Evolutionary conservation across 2,888 invertebrate genomes (phyloP).

Genomic region (Crossocerus cetratus): DNA sequence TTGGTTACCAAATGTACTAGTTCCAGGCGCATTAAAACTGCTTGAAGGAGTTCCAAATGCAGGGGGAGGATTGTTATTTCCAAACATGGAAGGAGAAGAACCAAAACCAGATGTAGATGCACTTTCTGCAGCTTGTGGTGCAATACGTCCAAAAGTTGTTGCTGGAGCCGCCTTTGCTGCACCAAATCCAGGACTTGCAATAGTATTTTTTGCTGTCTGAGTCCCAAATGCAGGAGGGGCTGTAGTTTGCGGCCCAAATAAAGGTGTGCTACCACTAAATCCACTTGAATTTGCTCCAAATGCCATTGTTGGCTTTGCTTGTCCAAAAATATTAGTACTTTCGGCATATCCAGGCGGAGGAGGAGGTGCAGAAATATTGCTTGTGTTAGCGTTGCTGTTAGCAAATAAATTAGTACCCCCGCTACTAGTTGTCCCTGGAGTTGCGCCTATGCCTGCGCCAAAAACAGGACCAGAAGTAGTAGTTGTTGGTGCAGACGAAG

Average conservation of each 20-base stretch:
- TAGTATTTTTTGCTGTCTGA: slow-evolving; percentile 17
- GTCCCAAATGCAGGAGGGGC: slow-evolving; percentile 19
- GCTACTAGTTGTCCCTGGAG: not conserved
- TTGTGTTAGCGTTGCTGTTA: slow-evolving; percentile 4
- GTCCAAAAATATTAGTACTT: slow-evolving; percentile 37
- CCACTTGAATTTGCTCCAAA: slow-evolving; percentile 4
- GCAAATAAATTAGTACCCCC: not conserved
- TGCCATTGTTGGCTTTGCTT: slow-evolving; percentile 20
- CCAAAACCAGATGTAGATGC: slow-evolving; percentile 21
- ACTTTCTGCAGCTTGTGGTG: not conserved
- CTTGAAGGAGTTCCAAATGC: slow-evolving; percentile 34
- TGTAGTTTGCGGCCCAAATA: slow-evolving; percentile 37
- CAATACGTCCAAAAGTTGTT: slow-evolving; percentile 21
- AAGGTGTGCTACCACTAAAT: slow-evolving; percentile 27
- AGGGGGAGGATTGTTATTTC: slow-evolving; percentile 8
- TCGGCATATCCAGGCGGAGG: not conserved
- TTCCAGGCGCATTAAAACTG: slow-evolving; percentile 18
- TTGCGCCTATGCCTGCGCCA: slow-evolving; percentile 6
- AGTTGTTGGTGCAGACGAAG: not conserved
- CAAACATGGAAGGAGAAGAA: slow-evolving; percentile 19
- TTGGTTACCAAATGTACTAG: slow-evolving; percentile 31
- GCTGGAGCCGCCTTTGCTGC: slow-evolving; percentile 15
- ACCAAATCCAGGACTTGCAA: slow-evolving; percentile 28
- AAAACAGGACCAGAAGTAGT: slow-evolving; percentile 22
- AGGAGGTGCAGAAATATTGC: slow-evolving; percentile 1